Base-by-base conservation (phyloP, 92 coral and sea anemone genomes). In the Zoanthus gigantus region DNA sequence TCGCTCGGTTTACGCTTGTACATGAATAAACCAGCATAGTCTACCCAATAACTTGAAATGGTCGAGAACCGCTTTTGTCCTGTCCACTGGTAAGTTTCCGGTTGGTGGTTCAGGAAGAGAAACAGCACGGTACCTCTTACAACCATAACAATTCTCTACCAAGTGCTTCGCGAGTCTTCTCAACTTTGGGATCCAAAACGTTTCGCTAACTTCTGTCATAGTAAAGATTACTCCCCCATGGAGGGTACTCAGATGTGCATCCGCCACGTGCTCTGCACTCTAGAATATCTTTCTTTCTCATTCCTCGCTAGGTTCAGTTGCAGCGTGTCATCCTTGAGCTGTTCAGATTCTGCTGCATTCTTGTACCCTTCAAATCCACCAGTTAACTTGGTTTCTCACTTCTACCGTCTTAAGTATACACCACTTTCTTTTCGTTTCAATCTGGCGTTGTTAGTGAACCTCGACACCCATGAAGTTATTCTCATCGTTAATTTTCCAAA, bases 191-290 rank as follows among this genome's bases (percentile, higher is more conserved):
- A 23, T 23, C 23, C 23, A 23, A 23, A 23, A 23, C 77, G 52
- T 47, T 47, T 47, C 52, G 4, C 52, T 47, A 47, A 47, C 8
- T 47, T 4, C 8, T 47, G 52, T 81, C 83, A 76, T 86, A 14
- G 83, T 76, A 34, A 86, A 58, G 9, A 32, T 30, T 6, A 66
- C 78, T 86, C 84, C 84, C 68, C 83, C 89, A 74, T 85, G 89
- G 74, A 58, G 79, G 9, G 83, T 58, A 28, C 73, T 61, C 42
- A 53, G 74, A 54, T 74, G 82, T 16, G 83, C 89, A 29, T 75
- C 72, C 57, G 60, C 75, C 14, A 47, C 67, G 67, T 60, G 9
- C 67, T 60, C 67, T 60, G 15, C 67, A 60, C 67, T 60, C 67
- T 60, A 60, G 67, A 60, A 60, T 6, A 60, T 23, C 23, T 23